These are phyloP conservation scores for Odontocolon sp. DNA, from an alignment of 2,888 invertebrate species.

Conservation along the genomic window DNA sequence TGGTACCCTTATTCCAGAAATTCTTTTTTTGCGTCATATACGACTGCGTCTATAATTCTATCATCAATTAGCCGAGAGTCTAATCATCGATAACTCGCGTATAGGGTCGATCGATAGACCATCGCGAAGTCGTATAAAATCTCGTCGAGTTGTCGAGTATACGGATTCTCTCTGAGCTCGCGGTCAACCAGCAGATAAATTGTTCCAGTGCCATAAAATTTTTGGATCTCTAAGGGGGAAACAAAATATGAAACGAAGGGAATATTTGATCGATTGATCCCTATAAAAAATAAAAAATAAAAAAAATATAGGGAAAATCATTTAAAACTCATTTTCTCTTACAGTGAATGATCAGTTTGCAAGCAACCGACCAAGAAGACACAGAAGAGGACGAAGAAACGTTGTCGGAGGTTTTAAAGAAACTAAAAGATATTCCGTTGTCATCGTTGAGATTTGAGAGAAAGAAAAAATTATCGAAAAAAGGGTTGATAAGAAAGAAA, in stretches of 20 bases:
- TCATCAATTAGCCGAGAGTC: slow-evolving; percentile 46
- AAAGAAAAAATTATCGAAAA: not conserved
- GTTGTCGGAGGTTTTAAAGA: not conserved
- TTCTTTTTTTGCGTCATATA: too few species aligned
- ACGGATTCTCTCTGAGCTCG: slow-evolving; percentile 47
- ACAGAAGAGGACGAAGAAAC: slow-evolving; percentile 58
- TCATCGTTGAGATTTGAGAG: not conserved
- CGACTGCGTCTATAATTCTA: slow-evolving; percentile 17
- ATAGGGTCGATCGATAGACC: slow-evolving; percentile 47
- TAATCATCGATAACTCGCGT: slow-evolving; percentile 39
- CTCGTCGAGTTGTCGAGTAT: slow-evolving; percentile 46
- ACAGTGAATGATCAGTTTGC: slow-evolving; percentile 56
- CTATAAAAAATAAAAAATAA: too few species aligned
- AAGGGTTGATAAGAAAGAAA: not conserved
- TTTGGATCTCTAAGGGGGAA: not conserved
- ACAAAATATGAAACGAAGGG: too few species aligned
- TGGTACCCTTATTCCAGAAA: too few species aligned
- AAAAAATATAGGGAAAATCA: too few species aligned
- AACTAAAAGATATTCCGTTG: not conserved
- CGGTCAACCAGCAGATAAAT: slow-evolving; percentile 13
- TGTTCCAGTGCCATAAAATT: slow-evolving; percentile 32
- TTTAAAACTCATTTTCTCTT: too few species aligned
- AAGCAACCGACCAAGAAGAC: slow-evolving; percentile 42
- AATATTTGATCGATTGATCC: too few species aligned
- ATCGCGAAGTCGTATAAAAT: slow-evolving; percentile 52